These are phyloP conservation scores for Bovichtus variegatus DNA, from an alignment of 2,797 vertebrate species.

Conservation along the genomic window DNA sequence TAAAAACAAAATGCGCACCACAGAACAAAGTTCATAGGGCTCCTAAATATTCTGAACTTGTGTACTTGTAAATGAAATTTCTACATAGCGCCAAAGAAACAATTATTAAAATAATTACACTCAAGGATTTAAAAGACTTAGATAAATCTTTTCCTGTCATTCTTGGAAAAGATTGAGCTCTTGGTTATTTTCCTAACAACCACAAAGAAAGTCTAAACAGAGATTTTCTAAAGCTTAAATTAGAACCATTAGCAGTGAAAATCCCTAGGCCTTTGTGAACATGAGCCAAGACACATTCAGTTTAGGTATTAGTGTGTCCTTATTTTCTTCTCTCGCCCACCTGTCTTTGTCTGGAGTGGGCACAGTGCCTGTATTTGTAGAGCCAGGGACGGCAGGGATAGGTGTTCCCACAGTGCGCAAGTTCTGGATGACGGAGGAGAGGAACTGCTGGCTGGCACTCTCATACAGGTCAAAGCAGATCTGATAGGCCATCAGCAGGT, in stretches of 20 bases:
- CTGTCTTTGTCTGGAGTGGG: slow-evolving; percentile 92
- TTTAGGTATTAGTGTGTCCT: not conserved
- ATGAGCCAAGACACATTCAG: not conserved
- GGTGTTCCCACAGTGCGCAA: slow-evolving; percentile 95
- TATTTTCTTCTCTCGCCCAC: slow-evolving; percentile 69
- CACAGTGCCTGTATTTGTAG: slow-evolving; percentile 96
- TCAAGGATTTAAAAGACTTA: not conserved
- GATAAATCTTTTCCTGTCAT: not conserved
- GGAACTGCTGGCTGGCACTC: slow-evolving; percentile 99
- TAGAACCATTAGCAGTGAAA: not conserved
- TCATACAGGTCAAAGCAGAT: slow-evolving; percentile 99
- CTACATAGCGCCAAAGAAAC: not conserved
- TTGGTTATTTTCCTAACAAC: not conserved
- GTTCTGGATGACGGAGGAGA: slow-evolving; percentile 98
- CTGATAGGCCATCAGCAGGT: slow-evolving; percentile 98
- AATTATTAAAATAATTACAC: too few species aligned
- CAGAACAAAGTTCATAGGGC: not conserved
- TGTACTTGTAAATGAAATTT: slow-evolving; percentile 1
- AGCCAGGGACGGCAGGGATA: slow-evolving; percentile 95
- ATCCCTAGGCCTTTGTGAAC: not conserved
- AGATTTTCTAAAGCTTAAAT: not conserved
- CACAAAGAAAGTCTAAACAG: not conserved
- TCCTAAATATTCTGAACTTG: not conserved
- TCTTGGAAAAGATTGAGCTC: not conserved
- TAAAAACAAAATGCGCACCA: not conserved